phyloP scores from a whole-genome alignment of 2,797 vertebrate species.

The Rhabdophis nuchalis region DNA sequence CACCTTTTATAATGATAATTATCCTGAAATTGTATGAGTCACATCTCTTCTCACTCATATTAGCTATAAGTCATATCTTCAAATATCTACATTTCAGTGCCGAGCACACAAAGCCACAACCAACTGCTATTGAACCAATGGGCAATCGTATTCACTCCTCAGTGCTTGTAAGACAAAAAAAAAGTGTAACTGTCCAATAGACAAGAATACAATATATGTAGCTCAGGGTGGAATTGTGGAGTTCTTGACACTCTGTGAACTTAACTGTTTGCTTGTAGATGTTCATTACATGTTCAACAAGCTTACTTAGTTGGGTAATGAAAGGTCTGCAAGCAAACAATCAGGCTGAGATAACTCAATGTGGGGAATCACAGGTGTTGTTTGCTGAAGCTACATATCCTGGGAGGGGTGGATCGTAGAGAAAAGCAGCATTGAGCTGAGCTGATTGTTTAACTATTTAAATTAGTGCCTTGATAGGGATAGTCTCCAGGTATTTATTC shows the following conservation, averaged over 20 bases:
- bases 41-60: neutral
- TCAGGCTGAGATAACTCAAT: too few relatives aligned
- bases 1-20: neutral
- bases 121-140: neutral
- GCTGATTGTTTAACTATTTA: neutral
- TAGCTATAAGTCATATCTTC: neutral
- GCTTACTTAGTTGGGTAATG: too few relatives aligned
- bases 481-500: neutral
- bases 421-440: neutral
- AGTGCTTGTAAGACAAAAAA: neutral
- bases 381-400: neutral
- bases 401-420: neutral
- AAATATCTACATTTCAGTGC: neutral
- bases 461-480: neutral
- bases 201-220: too few relatives aligned
- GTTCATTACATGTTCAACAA: too few relatives aligned
- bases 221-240: too few relatives aligned
- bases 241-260: too few relatives aligned
- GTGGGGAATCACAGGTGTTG: neutral
- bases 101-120: neutral
- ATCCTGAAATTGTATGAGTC: neutral
- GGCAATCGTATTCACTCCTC: neutral
- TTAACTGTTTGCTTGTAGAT: too few relatives aligned
- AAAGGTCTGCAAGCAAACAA: too few relatives aligned
- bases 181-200: neutral